Base-by-base conservation (phyloP, 2,888 invertebrate species). In the Drosophila imparisetae region DNA sequence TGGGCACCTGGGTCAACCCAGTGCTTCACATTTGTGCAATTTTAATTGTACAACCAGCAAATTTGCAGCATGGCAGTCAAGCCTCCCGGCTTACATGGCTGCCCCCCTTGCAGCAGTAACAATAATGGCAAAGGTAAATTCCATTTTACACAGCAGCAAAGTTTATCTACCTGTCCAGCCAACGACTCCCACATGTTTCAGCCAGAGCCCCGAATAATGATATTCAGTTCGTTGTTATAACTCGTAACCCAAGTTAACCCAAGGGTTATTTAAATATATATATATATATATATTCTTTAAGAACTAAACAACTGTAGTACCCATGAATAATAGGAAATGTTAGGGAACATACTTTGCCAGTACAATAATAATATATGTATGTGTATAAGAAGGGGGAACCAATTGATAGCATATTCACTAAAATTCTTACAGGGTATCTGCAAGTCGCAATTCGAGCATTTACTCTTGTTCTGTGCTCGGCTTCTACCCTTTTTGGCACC, bases 21-120 rank as follows among this genome's bases (percentile, higher is more conserved):
- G 40, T 59, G 61, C 61, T 66, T 61, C 54, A 63, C 75, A 81
- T 78, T 78, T 82, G 73, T 72, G 81, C 84, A 81, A 75, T 82
- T 82, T 82, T 83, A 82, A 82, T 82, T 82, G 84, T 78, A 64
- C 75, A 78, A 66, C 78, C 66, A 72, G 62, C 63, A 72, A 65
- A 80, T 72, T 78, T 76, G 59, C 81, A 80, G 69, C n/a, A 27
- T 55, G 52, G 30, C 63, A 40, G 10, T 52, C 2, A 45, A 45
- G 13, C 45, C 13, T 7, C 5, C 18, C 11, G 32, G 13, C n/a
- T 3, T 11, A 11, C 15, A 10, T 10, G 8, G n/a, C 29, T n/a
- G n/a, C 2, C 29, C 24, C 24, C 24, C 29, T n/a, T 53, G 52
- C 36, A 10, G 8, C 29, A 36, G 18, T 49, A 70, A 76, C 63